Base-by-base conservation (phyloP, 2,113 vertebrate species). In the Otus sunia region DNA sequence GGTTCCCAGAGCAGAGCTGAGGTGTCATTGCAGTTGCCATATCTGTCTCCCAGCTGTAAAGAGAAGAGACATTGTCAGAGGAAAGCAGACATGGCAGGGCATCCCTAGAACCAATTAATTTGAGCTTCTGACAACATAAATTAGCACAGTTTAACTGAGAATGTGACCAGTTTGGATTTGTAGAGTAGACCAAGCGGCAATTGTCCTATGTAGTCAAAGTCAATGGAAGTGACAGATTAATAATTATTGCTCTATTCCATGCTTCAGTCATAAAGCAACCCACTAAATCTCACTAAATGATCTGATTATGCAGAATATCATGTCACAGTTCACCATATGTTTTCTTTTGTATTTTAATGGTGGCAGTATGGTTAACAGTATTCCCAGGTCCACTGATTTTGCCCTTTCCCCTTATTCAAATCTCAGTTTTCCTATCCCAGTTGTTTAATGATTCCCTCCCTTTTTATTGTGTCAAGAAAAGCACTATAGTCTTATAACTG, bases 91-190 rank as follows among this genome's bases (percentile, higher is more conserved):
- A 80, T 47, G n/a, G 34, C 74, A 96, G 66, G 64, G 50, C 47
- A 80, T 90, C 72, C n/a, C 55, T 83, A 82, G 45, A 68, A 93
- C 82, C 95, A 95, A 92, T 92, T 96, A 95, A 88, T 77, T 6
- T 88, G 82, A 90, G 63, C 50, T 95, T 74, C 86, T 96, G 92
- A 88, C 95, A 97, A 86, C 45, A 71, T 21, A 91, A 90, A 96
- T 96, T 96, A 93, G 14, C 53, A 58, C 53, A 79, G 49, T 91
- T 94, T 85, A 92, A 92, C 77, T 53, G 66, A 91, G 74, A 95
- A 78, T 94, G 37, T 84, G 92, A 55, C 79, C 75, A 71, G 68
- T 74, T 71, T 88, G 63, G 36, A 86, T 95, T 88, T 88, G 47
- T 25, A 63, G 72, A 92, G 79, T 13, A 96, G 68, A 84, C 95